Evolutionary conservation across 2,797 vertebrate genomes (phyloP).

Genomic region (Characodon lateralis): DNA sequence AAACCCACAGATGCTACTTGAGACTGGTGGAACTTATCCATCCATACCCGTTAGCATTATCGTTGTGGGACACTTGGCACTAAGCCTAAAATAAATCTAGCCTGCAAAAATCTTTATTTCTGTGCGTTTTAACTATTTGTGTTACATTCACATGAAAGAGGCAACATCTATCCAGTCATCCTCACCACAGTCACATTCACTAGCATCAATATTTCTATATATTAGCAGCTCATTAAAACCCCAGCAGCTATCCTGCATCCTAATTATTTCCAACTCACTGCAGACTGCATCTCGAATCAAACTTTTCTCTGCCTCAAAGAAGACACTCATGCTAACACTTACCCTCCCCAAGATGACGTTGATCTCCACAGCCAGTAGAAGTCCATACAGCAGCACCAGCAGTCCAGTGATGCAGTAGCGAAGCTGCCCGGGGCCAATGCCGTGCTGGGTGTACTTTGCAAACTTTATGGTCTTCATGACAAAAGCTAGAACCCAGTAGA

Average conservation of each 20-base stretch:
- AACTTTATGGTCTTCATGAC: conserved; percentile 97
- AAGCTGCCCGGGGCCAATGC: conserved; percentile 90
- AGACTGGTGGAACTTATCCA: not conserved
- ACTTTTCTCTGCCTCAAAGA: not conserved
- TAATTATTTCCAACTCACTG: conserved; percentile 2
- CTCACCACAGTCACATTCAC: not conserved
- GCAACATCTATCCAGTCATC: not conserved
- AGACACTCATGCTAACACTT: conserved; percentile 47
- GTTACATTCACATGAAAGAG: not conserved
- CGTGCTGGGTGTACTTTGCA: conserved; percentile 94
- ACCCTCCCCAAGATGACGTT: conserved; percentile 96
- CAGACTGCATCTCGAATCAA: not conserved
- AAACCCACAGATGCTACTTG: not conserved
- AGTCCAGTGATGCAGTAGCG: conserved; percentile 96
- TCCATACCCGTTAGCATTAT: not conserved
- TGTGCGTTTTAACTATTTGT: not conserved
- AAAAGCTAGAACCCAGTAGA: conserved; percentile 97
- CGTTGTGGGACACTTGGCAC: not conserved
- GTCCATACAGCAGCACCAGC: conserved; percentile 90
- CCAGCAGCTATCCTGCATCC: not conserved
- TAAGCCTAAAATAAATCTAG: not conserved
- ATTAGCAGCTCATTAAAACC: not conserved
- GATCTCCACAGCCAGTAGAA: conserved; percentile 93
- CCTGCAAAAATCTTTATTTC: not conserved
- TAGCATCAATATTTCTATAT: not conserved